These are phyloP conservation scores for Cecropterus lyciades DNA, from an alignment of 1,140 invertebrate species.

Conservation along the genomic window DNA sequence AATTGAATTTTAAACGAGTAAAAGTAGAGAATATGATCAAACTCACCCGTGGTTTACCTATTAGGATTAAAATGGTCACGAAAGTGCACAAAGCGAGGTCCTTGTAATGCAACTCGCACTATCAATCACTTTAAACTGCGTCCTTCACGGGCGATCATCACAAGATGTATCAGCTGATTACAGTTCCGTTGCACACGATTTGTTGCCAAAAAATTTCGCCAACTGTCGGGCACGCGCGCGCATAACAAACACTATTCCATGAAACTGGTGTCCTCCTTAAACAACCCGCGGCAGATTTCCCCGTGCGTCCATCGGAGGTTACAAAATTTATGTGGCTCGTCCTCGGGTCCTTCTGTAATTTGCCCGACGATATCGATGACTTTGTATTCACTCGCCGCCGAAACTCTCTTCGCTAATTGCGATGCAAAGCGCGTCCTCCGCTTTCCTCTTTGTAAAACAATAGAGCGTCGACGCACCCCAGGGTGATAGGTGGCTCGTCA, in stretches of 20 bases:
- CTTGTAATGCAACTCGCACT: conserved; percentile 48
- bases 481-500: conserved; percentile 62
- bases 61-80: conserved; percentile 38
- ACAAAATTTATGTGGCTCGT: conserved; percentile 51
- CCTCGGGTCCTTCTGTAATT: conserved; percentile 63
- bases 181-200: conserved; percentile 41
- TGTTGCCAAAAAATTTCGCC: conserved; percentile 71
- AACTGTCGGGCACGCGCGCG: conserved; percentile 56
- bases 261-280: conserved; percentile 47
- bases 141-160: conserved; percentile 62
- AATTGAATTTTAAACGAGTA: neutral
- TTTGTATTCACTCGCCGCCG: conserved; percentile 73
- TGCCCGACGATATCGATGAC: conserved; percentile 52
- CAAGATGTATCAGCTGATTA: conserved; percentile 59
- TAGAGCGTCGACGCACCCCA: conserved; percentile 58
- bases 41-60: conserved; percentile 36
- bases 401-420: conserved; percentile 80
- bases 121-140: conserved; percentile 56
- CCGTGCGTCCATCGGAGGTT: conserved; percentile 41
- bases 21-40: neutral
- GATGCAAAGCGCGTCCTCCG: conserved; percentile 69
- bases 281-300: conserved; percentile 55
- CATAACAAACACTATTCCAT: conserved; percentile 61
- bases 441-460: conserved; percentile 77
- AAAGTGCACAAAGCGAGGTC: conserved; percentile 43